Evolutionary conservation across 2,113 vertebrate species (phyloP), one percentile per base, ranked within the genome.

Genomic region (Triplophysa siluroides): DNA sequence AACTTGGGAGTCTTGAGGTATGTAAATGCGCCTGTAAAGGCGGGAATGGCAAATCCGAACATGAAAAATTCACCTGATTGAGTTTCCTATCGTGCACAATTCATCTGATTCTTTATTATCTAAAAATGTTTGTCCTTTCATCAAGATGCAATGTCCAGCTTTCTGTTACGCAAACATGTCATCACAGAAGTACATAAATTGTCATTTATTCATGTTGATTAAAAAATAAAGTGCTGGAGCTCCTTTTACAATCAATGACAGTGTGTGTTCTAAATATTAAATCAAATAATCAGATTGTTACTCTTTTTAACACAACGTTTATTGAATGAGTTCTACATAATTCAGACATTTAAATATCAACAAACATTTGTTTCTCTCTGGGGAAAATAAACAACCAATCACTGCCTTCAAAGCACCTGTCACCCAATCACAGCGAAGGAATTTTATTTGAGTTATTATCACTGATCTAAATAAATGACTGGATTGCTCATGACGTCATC

Each of bases 281-380:
- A 41, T 78, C 29, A 45, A 62, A 29, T 24, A 18, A 75, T n/a
- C 10, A 33, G n/a, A 63, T 38, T 78, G 75, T 84, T 45, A 78
- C 23, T 63, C 58, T 43, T 2, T 29, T 29, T 29, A 74, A 66
- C 52, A 47, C 60, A 4, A 33, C 13, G 38, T 16, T 78, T 54
- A 8, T 45, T 8, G 13, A 13, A 47, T 12, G 47, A 72, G 68
- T 62, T 72, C 60, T 52, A 29, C 26, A 29, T 29, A 29, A 29
- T 29, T 29, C 24, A 56, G 74, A 26, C 33, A 3, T 92, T 91
- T 92, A 87, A 81, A 92, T 91, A 91, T 87, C 2, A 88, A 86
- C 91, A 83, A 83, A 91, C 86, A 89, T 79, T 89, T 88, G 61
- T 88, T 85, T 90, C 84, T 90, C 83, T 90, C 83, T 89, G 86